Evolutionary conservation across 2,113 vertebrate genomes (phyloP).

Genomic region (Bufo bufo): DNA sequence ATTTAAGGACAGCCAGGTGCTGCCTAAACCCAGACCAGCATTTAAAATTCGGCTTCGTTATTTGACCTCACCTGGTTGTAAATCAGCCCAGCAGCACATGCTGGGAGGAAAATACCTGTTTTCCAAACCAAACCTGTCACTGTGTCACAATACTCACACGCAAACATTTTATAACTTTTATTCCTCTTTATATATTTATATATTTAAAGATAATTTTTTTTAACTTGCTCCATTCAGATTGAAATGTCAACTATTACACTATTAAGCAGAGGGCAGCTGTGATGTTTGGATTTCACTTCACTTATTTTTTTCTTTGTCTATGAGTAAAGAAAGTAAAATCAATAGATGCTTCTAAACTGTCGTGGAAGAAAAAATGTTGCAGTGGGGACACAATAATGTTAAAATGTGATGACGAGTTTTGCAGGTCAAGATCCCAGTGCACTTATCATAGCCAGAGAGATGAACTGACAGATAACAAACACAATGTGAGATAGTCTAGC

Average conservation of each 20-base stretch:
- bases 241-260: slow-evolving; percentile 1
- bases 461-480: slow-evolving; percentile 54
- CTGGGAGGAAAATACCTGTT: too few relatives aligned
- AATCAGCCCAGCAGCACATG: too few relatives aligned
- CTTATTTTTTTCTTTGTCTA: slow-evolving; percentile 17
- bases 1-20: too few relatives aligned
- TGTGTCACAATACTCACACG: too few relatives aligned
- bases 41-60: too few relatives aligned
- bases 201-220: neutral
- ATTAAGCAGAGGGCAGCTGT: neutral
- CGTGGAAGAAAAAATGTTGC: slow-evolving; percentile 22
- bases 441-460: slow-evolving; percentile 50
- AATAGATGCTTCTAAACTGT: slow-evolving; percentile 44
- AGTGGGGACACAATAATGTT: slow-evolving; percentile 40
- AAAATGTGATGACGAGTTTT: slow-evolving; percentile 49
- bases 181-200: neutral
- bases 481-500: slow-evolving; percentile 24
- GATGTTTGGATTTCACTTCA: neutral
- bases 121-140: too few relatives aligned
- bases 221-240: neutral
- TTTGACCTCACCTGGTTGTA: too few relatives aligned
- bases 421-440: slow-evolving; percentile 38
- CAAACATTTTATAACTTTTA: neutral
- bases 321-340: slow-evolving; percentile 38
- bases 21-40: too few relatives aligned